Evolutionary conservation across 2,113 vertebrate species (phyloP).

Genomic region (Oophaga pumilio): DNA sequence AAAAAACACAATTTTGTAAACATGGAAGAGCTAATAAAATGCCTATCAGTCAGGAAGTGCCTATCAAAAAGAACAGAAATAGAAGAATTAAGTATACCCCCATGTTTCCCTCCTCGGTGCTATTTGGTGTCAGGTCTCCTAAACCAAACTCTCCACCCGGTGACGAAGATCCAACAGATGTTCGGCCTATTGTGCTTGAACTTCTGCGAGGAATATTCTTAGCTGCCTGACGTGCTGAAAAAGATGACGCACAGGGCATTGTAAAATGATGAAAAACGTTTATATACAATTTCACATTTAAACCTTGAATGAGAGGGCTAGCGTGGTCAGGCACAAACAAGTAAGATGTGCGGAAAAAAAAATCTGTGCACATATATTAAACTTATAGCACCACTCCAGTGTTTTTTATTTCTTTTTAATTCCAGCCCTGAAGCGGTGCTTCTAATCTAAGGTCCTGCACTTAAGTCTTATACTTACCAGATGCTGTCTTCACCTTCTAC

Average conservation of each 20-base stretch:
- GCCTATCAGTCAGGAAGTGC: background rate
- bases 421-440: too few relatives aligned
- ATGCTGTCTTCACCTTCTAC: too few relatives aligned
- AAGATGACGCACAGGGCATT: background rate
- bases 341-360: too few relatives aligned
- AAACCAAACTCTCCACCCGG: slow-evolving; percentile 83
- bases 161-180: slow-evolving; percentile 87
- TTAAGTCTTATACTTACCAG: too few relatives aligned
- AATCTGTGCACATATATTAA: too few relatives aligned
- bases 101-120: slow-evolving; percentile 78
- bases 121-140: slow-evolving; percentile 76
- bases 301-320: background rate
- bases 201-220: slow-evolving; percentile 92
- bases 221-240: slow-evolving; percentile 88
- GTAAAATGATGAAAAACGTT: background rate
- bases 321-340: too few relatives aligned
- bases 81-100: slow-evolving; percentile 66
- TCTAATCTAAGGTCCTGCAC: too few relatives aligned
- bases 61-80: background rate
- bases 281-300: background rate
- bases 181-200: slow-evolving; percentile 87
- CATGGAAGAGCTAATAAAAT: slow-evolving; percentile 24
- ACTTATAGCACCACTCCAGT: too few relatives aligned
- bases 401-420: too few relatives aligned
- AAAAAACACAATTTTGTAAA: slow-evolving; percentile 73